Base-by-base conservation (phyloP, 2,797 vertebrate genomes). In the Poeciliopsis infans region DNA sequence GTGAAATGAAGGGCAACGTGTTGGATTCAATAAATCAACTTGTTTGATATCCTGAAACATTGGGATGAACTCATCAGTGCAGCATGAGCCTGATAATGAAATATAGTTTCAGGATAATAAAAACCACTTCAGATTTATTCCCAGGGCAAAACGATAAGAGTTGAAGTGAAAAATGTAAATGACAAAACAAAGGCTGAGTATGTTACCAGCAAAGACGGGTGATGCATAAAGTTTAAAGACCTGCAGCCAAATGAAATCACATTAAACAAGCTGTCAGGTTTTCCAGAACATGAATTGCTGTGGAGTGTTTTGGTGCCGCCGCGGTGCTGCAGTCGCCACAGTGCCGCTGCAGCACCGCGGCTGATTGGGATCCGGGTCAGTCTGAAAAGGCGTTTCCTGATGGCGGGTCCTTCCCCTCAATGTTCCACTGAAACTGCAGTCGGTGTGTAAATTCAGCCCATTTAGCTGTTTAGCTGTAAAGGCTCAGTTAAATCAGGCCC, bases 171-270 rank as follows among this genome's bases (percentile, higher is more conserved):
- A 43, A 11, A 36, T 20, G 8, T 39, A 66, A 66, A 66, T 39
- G 20, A 36, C 16, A 66, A 66, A 66, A 18, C 61, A 66, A 8
- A 86, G 88, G 83, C 46, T 80, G 79, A 46, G 5, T 71, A 57
- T 68, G 49, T 79, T 51, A 39, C 68, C 47, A 57, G 78, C 18
- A 51, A 23, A 59, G 71, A 76, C 18, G 41, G 71, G 76, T 88
- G 81, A 72, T 20, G 3, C 31, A 20, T 36, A 64, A 64, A 36
- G 59, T 64, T 64, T 64, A 36, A 64, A 36, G 5, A 36, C 36
- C 31, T 64, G 16, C 59, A 36, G 73, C 31, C 2, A 16, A 75
- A 72, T 79, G 33, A 28, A 66, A 72, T 68, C 16, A 39, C 7
- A 74, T 75, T 18, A 41, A 72, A 76, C 41, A 18, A 69, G 61